Base-by-base conservation (phyloP, 2,797 vertebrate species). In the Geotrypetes seraphini region DNA sequence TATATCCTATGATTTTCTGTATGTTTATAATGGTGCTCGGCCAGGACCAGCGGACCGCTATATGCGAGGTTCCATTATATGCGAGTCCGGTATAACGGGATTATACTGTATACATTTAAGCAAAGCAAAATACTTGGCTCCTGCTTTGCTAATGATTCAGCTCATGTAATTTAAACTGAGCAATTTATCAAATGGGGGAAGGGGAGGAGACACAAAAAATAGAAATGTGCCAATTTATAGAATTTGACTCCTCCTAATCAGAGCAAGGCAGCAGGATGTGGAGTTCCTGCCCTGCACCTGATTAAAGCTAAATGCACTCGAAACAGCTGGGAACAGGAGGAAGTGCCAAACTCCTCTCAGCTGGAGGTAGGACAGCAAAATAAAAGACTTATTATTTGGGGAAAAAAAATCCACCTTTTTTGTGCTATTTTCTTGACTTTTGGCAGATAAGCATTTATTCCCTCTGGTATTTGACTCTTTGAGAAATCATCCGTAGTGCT, bases 201-300 rank as follows among this genome's bases (percentile, higher is more conserved):
- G n/a, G n/a, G n/a, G n/a, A n/a, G n/a, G n/a, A n/a, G n/a, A 70
- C 75, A 67, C 63, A 66, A 66, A 69, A 69, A 74, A 80, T 71
- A 81, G 79, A 78, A 84, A 81, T 76, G 59, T 67, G 78, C 73
- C 71, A 76, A 81, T 85, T 79, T 83, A 87, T 79, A 82, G 79
- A 87, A 85, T 84, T 57, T 85, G 77, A 87, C 83, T 86, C 73
- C 82, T 88, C 82, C 79, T 90, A 90, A 93, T 92, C 87, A 91
- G 79, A 80, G 68, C 63, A 61, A 75, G 66, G 77, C 76, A 79
- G 72, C 83, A 91, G 89, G 90, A 92, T 91, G 84, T 83, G 54
- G 73, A 81, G 83, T 87, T 89, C 85, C 87, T 86, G 87, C 78
- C 76, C 80, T 83, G 66, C 66, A 88, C 83, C 83, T 90, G 88